These are phyloP conservation scores for Anniella stebbinsi DNA, from an alignment of 2,797 vertebrate genomes.

Conservation along the genomic window DNA sequence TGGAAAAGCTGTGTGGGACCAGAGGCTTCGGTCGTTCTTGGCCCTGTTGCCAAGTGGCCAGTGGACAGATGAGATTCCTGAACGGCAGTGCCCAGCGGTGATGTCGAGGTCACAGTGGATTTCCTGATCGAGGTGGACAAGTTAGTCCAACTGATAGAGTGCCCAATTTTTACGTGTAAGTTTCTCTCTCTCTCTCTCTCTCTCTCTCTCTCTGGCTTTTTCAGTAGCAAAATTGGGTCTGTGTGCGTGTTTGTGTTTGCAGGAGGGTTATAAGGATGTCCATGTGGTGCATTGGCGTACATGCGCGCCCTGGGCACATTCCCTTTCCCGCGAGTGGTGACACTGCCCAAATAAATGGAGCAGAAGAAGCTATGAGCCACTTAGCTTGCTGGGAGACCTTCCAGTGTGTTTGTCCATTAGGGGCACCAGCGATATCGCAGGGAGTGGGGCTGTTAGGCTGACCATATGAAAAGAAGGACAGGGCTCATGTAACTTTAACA, in stretches of 20 bases:
- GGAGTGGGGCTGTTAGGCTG: neutral
- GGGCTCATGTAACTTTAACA: too few relatives aligned
- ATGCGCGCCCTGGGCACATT: fast-evolving
- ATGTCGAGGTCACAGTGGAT: slow-evolving; percentile 97
- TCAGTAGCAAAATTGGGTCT: fast-evolving
- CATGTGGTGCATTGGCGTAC: fast-evolving
- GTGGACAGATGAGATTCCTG: slow-evolving; percentile 66
- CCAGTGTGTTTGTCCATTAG: neutral
- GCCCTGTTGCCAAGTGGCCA: neutral
- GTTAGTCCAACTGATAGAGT: slow-evolving; percentile 96
- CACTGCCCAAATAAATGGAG: slow-evolving; percentile 66
- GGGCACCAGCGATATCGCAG: neutral
- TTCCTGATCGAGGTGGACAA: slow-evolving; percentile 99
- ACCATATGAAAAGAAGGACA: too few relatives aligned
- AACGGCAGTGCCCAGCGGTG: slow-evolving; percentile 81
- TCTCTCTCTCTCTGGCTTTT: too few relatives aligned
- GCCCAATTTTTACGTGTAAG: slow-evolving; percentile 97
- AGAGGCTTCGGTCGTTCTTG: neutral
- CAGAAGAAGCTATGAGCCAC: slow-evolving; percentile 76
- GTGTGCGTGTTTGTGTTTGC: neutral
- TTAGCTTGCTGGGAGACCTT: slow-evolving; percentile 60
- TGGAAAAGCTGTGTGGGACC: too few relatives aligned
- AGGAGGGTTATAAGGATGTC: neutral
- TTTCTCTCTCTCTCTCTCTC: too few relatives aligned
- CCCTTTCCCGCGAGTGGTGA: neutral